Evolutionary conservation across 2,797 vertebrate genomes (phyloP), one percentile per base, ranked within the genome.

Genomic region (Ctenochaetus hawaiiensis): DNA sequence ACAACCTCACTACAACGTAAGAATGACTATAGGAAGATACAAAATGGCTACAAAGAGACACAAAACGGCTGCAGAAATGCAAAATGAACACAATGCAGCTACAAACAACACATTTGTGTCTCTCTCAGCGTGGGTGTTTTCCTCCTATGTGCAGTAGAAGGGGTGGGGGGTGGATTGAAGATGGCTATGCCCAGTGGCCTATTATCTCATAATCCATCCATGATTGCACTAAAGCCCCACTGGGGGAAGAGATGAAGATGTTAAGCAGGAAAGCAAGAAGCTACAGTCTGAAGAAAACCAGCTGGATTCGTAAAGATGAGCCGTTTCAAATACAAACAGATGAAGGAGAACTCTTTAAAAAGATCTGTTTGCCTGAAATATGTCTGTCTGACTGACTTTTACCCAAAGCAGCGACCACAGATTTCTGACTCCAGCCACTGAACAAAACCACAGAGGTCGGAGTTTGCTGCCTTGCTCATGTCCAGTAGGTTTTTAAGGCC

Each of bases 381-480:
- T 34, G 16, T 17, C 49, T 43, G 70, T 58, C 41, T 23, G 30
- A 73, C 30, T 44, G 23, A 59, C 37, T 37, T 14, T 23, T 18
- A 44, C 52, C 59, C 37, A 54, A 48, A 34, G 23, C 0, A 30
- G 59, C 26, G 18, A 37, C 20, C 17, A 8, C 23, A 12, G 64
- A n/a, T 26, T 44, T 49, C 17, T 0, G 4, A 18, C 30, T 34
- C 30, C 30, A 34, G 30, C 30, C 14, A 12, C 20, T 2, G 0
- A 14, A 43, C 16, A 30, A 14, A 26, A 48, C 56, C 22, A 14
- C 56, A 10, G 18, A 53, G n/a, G 34, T 26, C 13, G 5, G 11
- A 16, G 44, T 51, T 26, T 17, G 74, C 48, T 69, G 68, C 72
- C 60, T 75, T 72, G 52, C 49, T 67, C 61, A 12, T 57, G 60